Evolutionary conservation across 2,888 invertebrate genomes (phyloP).

Genomic region (Boloria selene): DNA sequence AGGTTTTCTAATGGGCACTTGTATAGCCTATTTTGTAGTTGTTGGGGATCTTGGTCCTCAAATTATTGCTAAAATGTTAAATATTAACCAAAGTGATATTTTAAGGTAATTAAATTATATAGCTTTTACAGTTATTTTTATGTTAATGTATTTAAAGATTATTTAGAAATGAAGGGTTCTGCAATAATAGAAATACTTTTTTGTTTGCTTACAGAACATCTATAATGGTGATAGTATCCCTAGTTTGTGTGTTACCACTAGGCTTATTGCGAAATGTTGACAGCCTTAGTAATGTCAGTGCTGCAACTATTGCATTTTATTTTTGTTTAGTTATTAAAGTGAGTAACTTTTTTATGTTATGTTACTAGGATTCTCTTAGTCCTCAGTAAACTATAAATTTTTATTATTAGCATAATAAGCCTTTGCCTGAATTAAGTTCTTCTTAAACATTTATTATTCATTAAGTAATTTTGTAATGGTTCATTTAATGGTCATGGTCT

Average conservation of each 20-base stretch:
- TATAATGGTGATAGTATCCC: constrained; percentile 86
- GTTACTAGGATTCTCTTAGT: no score
- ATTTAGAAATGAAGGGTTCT: no score
- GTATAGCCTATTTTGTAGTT: constrained; percentile 98
- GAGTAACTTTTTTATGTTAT: constrained; percentile 27
- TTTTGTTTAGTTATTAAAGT: constrained; percentile 93
- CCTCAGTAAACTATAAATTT: no score
- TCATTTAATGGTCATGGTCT: no score
- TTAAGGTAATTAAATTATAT: constrained; percentile 71
- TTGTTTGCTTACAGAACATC: constrained; percentile 78
- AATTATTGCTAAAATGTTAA: constrained; percentile 90
- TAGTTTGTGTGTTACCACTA: constrained; percentile 93
- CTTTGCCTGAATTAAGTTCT: no score
- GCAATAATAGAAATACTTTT: constrained; percentile 31
- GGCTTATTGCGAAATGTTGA: constrained; percentile 94
- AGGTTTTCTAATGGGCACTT: constrained; percentile 96
- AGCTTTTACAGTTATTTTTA: neutral
- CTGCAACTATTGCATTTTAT: constrained; percentile 96
- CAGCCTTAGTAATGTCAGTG: constrained; percentile 92
- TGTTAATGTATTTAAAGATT: no score
- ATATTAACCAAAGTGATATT: constrained; percentile 85
- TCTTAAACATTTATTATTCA: no score
- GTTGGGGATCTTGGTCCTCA: constrained; percentile 98
- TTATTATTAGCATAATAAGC: no score
- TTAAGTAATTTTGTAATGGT: no score